phyloP scores from a whole-genome alignment of 2,888 invertebrate species.

The Eudemis profundana region DNA sequence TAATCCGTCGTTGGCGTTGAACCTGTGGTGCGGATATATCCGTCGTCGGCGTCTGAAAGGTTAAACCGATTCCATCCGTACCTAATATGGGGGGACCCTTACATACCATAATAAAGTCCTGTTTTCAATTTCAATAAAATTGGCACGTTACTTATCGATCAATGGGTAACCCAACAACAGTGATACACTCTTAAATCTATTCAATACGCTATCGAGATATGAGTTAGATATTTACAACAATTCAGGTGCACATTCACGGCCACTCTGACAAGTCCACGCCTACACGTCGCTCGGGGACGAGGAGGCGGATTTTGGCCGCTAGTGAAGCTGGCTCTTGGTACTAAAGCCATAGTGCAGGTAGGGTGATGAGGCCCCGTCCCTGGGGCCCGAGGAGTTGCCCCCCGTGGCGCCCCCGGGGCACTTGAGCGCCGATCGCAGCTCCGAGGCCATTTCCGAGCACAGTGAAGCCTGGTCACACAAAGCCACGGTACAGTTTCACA shows the following conservation, averaged over 20 bases:
- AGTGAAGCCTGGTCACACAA: conserved; percentile 86
- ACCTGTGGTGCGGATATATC: too few relatives aligned
- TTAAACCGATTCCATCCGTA: too few relatives aligned
- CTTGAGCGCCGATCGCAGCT: conserved; percentile 88
- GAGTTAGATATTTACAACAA: conserved; percentile 41
- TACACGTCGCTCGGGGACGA: conserved; percentile 81
- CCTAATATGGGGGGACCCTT: too few relatives aligned
- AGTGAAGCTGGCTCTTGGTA: conserved; percentile 81
- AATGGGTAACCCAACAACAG: conserved; percentile 7
- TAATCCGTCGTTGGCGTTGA: too few relatives aligned
- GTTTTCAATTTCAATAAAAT: conserved; percentile 15
- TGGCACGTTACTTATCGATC: conserved; percentile 30
- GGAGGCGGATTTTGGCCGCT: conserved; percentile 76
- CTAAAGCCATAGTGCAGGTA: conserved; percentile 88
- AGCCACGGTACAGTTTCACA: conserved; percentile 48
- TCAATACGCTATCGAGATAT: conserved; percentile 38
- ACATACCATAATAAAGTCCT: conserved; percentile 6
- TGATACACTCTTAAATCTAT: conserved; percentile 23
- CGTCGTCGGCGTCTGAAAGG: too few relatives aligned
- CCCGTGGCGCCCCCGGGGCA: conserved; percentile 85
- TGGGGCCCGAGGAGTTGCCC: conserved; percentile 64
- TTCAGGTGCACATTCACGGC: conserved; percentile 8
- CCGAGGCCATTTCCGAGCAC: conserved; percentile 90
- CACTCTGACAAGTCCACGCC: conserved; percentile 53
- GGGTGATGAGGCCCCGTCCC: conserved; percentile 86